phyloP scores from a whole-genome alignment of 2,113 vertebrate species.

The Grammomys dolichurus region DNA sequence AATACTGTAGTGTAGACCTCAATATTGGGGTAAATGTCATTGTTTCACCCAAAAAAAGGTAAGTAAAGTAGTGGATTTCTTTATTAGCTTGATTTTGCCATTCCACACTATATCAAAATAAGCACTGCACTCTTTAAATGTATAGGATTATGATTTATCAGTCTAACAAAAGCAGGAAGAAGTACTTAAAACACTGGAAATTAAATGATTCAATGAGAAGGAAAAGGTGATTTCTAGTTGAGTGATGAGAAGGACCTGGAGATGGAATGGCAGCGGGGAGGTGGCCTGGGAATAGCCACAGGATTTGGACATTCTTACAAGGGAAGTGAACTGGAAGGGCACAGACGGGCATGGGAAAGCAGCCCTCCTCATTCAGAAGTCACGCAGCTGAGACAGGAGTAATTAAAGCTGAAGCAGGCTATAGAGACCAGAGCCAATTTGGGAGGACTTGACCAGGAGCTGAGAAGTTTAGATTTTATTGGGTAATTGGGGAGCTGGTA shows the following conservation, averaged over 20 bases:
- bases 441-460: constrained; percentile 33
- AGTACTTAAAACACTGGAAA: constrained; percentile 28
- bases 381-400: background rate
- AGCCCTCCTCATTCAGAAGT: background rate
- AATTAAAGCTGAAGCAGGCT: constrained; percentile 17
- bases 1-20: background rate
- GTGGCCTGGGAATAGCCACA: background rate
- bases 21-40: background rate
- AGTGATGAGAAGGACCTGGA: background rate
- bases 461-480: constrained; percentile 56
- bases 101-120: background rate
- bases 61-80: background rate
- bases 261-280: background rate
- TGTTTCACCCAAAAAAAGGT: background rate
- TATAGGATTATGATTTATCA: background rate
- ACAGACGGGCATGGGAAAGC: background rate
- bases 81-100: constrained; percentile 9
- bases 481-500: constrained; percentile 56
- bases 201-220: constrained; percentile 8
- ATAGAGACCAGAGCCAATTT: background rate
- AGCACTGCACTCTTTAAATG: background rate
- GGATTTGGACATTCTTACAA: background rate
- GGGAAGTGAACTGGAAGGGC: background rate
- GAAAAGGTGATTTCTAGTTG: background rate
- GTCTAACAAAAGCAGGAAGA: background rate